Evolutionary conservation across 2,797 vertebrate species (phyloP).

Genomic region (Phoxinus dragarum): DNA sequence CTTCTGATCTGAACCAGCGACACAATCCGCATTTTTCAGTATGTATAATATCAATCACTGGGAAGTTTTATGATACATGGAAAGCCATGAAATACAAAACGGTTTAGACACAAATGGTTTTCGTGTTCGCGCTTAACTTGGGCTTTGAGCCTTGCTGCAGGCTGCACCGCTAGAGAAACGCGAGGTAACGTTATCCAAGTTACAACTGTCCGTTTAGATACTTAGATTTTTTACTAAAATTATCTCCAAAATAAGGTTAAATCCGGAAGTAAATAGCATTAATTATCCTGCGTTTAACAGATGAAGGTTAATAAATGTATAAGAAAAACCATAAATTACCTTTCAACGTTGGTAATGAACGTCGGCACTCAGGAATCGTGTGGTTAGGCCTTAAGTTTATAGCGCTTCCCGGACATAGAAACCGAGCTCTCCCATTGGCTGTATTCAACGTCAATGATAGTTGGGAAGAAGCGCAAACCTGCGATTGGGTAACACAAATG

Average conservation of each 20-base stretch:
- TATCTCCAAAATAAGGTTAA: neutral
- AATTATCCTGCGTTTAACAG: neutral
- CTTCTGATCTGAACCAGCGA: neutral
- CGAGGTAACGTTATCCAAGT: neutral
- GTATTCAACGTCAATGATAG: conserved; percentile 18
- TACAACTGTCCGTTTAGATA: neutral
- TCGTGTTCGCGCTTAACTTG: neutral
- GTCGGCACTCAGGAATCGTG: conserved; percentile 28
- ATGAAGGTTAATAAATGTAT: neutral
- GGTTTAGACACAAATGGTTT: neutral
- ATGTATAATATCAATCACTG: fast-evolving
- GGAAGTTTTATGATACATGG: too few relatives aligned
- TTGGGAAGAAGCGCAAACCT: too few relatives aligned
- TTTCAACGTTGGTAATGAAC: conserved; percentile 16
- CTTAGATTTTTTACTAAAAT: neutral
- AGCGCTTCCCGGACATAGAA: conserved; percentile 50
- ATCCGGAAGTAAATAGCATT: neutral
- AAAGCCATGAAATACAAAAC: neutral
- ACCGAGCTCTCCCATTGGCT: conserved; percentile 51
- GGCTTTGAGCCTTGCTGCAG: neutral
- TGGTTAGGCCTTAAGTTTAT: conserved; percentile 47
- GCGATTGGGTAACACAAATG: conserved; percentile 44
- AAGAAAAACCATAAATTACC: conserved; percentile 47
- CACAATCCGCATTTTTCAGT: neutral
- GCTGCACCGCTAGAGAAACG: neutral